phyloP scores from a whole-genome alignment of 2,888 invertebrate genomes.

The Leucozona laternaria region DNA sequence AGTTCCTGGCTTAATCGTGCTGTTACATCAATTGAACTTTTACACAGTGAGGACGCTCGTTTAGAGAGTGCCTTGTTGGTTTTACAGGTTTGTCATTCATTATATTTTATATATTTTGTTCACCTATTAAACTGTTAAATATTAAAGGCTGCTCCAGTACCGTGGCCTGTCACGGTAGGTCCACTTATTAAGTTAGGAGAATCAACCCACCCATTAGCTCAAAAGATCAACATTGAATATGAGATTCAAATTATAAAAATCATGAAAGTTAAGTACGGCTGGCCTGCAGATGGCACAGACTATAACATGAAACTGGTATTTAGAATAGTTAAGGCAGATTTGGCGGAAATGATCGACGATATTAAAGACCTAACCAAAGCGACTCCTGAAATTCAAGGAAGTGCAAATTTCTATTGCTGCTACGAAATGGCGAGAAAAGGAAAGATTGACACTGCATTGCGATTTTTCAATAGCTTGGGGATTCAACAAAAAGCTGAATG shows the following conservation, averaged over 20 bases:
- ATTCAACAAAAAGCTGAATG: slow-evolving; percentile 77
- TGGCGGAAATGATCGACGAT: slow-evolving; percentile 82
- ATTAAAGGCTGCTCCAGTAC: slow-evolving; percentile 81
- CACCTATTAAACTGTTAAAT: not conserved
- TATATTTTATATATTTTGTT: not conserved
- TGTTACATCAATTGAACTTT: slow-evolving; percentile 80
- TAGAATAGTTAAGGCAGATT: slow-evolving; percentile 81
- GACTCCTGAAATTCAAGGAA: slow-evolving; percentile 80
- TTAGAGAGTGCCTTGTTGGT: slow-evolving; percentile 81
- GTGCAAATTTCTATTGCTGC: slow-evolving; percentile 82
- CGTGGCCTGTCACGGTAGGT: slow-evolving; percentile 81
- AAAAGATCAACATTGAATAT: slow-evolving; percentile 81
- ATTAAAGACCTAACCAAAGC: slow-evolving; percentile 80
- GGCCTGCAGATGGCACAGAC: slow-evolving; percentile 81
- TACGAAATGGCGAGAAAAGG: slow-evolving; percentile 81
- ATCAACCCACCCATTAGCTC: slow-evolving; percentile 82
- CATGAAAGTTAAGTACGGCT: slow-evolving; percentile 83
- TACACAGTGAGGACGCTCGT: slow-evolving; percentile 83
- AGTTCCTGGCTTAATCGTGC: slow-evolving; percentile 82
- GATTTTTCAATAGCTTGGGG: slow-evolving; percentile 80
- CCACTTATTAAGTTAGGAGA: slow-evolving; percentile 81
- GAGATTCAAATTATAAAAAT: slow-evolving; percentile 83
- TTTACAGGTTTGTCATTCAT: slow-evolving; percentile 77
- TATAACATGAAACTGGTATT: slow-evolving; percentile 81
- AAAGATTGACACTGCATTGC: slow-evolving; percentile 80